Evolutionary conservation across 37 sponge, comb jelly and placozoan species (phyloP).

Genomic region (Agelas oroides): DNA sequence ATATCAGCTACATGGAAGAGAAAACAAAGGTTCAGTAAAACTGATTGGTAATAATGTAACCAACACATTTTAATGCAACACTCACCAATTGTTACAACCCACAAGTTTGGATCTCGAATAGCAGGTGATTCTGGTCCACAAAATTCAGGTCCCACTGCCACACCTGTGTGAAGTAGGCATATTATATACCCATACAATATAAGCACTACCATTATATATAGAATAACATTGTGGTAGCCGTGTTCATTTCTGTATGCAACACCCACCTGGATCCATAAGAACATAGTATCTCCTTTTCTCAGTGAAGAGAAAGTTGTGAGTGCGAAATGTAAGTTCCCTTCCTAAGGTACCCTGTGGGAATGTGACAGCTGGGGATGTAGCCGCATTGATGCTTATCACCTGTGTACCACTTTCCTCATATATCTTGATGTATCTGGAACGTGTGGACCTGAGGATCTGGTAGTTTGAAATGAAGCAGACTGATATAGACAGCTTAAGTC

Average conservation of each 20-base stretch:
- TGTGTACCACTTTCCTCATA: neutral
- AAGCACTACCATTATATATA: too few species aligned
- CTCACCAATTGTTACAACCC: neutral
- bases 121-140: slow-evolving; percentile 17
- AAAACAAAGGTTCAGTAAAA: neutral
- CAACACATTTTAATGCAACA: neutral
- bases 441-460: slow-evolving; percentile 24
- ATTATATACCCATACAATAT: too few species aligned
- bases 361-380: neutral
- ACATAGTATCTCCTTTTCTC: slow-evolving; percentile 8
- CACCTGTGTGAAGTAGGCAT: neutral
- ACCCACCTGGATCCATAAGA: slow-evolving; percentile 27
- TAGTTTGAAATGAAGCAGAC: neutral
- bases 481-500: neutral
- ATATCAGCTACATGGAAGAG: neutral
- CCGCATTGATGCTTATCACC: slow-evolving; percentile 9
- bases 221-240: too few species aligned
- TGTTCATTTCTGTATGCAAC: too few species aligned
- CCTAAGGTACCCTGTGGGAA: slow-evolving; percentile 1
- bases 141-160: slow-evolving; percentile 13
- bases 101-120: neutral
- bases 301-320: neutral
- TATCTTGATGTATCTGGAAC: slow-evolving; percentile 10
- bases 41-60: too few species aligned
- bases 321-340: neutral